phyloP scores from a whole-genome alignment of 2,797 vertebrate genomes.

The Squalus acanthias region DNA sequence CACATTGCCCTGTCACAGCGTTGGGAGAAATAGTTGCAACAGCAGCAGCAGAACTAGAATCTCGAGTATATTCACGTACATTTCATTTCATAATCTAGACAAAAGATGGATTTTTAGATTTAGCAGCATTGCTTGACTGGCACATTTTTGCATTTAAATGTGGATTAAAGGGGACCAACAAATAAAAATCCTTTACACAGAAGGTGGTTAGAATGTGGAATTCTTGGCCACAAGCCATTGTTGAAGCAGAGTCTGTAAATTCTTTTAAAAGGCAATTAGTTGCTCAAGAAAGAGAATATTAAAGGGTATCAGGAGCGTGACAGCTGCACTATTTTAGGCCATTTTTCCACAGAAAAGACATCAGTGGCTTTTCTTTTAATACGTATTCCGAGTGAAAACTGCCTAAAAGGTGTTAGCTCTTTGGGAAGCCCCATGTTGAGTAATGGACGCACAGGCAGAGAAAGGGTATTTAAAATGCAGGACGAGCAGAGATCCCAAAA shows the following conservation, averaged over 20 bases:
- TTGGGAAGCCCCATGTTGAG: not conserved
- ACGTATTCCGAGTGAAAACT: not conserved
- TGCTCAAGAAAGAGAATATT: not conserved
- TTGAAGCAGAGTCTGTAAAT: not conserved
- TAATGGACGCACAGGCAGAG: not conserved
- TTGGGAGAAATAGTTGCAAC: not conserved
- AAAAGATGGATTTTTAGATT: not conserved
- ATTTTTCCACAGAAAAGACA: not conserved
- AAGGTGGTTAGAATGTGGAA: not conserved
- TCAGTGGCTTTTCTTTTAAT: not conserved
- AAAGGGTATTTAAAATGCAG: not conserved
- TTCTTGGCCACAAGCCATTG: not conserved
- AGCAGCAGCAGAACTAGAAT: not conserved
- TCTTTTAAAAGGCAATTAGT: conserved; percentile 7
- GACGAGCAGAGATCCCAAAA: not conserved
- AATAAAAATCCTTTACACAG: not conserved
- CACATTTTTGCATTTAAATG: not conserved
- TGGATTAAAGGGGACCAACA: not conserved
- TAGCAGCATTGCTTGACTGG: not conserved
- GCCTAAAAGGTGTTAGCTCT: not conserved
- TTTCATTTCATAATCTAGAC: conserved; percentile 1
- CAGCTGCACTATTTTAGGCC: not conserved
- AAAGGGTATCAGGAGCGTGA: not conserved
- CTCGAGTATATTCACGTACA: not conserved
- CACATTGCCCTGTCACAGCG: not conserved